These are phyloP conservation scores for Calameuta pallipes DNA, from an alignment of 2,888 invertebrate species.

Conservation along the genomic window DNA sequence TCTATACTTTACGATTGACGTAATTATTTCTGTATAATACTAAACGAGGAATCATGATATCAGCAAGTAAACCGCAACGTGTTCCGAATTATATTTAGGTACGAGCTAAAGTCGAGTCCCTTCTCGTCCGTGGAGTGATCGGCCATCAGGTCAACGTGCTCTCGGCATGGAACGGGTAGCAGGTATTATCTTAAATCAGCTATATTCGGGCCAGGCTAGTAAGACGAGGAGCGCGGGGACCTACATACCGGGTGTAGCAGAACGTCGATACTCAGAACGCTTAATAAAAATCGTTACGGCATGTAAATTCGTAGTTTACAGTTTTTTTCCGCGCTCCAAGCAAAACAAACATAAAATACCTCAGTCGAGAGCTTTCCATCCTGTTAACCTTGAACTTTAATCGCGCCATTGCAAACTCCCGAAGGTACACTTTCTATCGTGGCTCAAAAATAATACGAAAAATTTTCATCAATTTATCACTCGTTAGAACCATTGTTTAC, in stretches of 20 bases:
- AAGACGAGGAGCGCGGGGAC: conserved; percentile 8
- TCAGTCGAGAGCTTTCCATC: not conserved
- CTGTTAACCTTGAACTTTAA: not conserved
- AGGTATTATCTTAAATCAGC: conserved; percentile 10
- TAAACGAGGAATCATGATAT: not conserved
- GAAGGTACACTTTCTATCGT: not conserved
- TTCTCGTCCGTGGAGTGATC: conserved; percentile 26
- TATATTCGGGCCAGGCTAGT: conserved; percentile 15
- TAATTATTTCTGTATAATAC: not conserved
- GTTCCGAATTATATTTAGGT: not conserved
- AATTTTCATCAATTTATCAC: not conserved
- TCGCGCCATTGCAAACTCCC: not conserved
- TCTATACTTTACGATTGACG: not conserved
- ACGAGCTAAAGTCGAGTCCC: not conserved
- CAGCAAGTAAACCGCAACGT: not conserved
- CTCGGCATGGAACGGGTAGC: conserved; percentile 33
- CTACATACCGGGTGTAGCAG: conserved; percentile 17
- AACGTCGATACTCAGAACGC: conserved; percentile 1
- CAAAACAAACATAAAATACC: not conserved
- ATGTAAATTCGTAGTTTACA: not conserved
- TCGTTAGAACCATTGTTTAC: not conserved
- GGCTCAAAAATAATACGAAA: not conserved
- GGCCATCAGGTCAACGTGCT: conserved; percentile 51
- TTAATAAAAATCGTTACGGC: not conserved
- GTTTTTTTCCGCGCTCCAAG: not conserved